phyloP scores from a whole-genome alignment of 1,140 invertebrate species.

The Hestina assimilis region DNA sequence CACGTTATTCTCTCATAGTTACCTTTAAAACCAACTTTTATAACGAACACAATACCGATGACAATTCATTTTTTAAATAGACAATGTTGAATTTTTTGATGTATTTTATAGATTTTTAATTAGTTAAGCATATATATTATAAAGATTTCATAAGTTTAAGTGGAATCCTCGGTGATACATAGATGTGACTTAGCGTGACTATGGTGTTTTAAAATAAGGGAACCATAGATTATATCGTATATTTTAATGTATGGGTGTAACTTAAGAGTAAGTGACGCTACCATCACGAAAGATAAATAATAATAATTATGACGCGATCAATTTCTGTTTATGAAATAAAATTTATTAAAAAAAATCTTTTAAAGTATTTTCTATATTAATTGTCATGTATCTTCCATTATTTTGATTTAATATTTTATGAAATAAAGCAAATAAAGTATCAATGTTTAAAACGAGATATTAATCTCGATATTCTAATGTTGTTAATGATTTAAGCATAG shows the following conservation, averaged over 20 bases:
- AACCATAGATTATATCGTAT: constrained; percentile 22
- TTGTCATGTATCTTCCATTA: neutral
- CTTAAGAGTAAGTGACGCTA: constrained; percentile 28
- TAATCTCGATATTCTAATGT: neutral
- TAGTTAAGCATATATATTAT: constrained; percentile 17
- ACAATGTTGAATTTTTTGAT: constrained; percentile 18
- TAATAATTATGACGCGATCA: constrained; percentile 2
- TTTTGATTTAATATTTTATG: neutral
- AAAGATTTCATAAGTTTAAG: constrained; percentile 28
- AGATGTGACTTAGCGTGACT: constrained; percentile 44
- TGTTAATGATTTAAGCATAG: constrained; percentile 4
- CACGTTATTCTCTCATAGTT: constrained; percentile 34
- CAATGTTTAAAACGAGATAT: neutral
- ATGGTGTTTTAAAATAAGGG: constrained; percentile 27
- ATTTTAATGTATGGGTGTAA: constrained; percentile 24
- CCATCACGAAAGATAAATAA: neutral
- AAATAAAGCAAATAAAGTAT: constrained; percentile 9
- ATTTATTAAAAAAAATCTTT: too few relatives aligned
- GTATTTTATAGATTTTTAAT: constrained; percentile 21
- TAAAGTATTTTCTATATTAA: neutral
- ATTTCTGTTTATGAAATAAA: neutral
- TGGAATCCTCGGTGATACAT: constrained; percentile 45
- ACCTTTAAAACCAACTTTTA: constrained; percentile 17
- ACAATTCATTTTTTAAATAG: constrained; percentile 11
- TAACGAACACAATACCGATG: constrained; percentile 15